Evolutionary conservation across 2,113 vertebrate species (phyloP).

Genomic region (Tauraco erythrolophus): DNA sequence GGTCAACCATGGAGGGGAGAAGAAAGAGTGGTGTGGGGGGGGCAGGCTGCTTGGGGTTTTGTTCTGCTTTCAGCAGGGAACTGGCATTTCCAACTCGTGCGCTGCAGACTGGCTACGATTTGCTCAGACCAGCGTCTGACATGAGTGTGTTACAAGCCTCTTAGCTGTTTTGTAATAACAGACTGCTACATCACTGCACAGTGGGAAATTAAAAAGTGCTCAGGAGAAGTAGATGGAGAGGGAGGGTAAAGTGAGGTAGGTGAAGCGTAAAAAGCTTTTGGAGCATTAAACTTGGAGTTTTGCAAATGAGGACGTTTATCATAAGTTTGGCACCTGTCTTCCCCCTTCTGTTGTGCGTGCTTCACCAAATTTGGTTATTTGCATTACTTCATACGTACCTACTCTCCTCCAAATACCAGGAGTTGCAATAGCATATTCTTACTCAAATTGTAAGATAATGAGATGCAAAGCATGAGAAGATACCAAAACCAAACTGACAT

Average conservation of each 20-base stretch:
- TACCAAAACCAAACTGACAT: background rate
- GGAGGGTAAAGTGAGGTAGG: background rate
- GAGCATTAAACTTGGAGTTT: background rate
- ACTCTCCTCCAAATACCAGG: background rate
- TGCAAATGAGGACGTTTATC: background rate
- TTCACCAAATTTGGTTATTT: background rate
- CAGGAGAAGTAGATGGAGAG: background rate
- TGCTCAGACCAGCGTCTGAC: background rate
- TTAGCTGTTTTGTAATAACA: constrained; percentile 34
- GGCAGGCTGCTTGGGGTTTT: background rate
- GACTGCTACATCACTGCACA: background rate
- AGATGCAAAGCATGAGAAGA: background rate
- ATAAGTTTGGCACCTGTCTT: background rate
- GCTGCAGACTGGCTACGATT: background rate
- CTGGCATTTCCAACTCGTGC: background rate
- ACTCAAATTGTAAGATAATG: background rate
- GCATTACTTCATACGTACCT: background rate
- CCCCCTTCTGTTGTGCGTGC: background rate
- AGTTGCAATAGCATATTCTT: background rate
- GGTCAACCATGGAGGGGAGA: background rate
- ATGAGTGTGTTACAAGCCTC: background rate
- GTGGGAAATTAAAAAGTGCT: constrained; percentile 28
- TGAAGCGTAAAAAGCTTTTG: constrained; percentile 23
- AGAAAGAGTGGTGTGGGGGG: fast-evolving
- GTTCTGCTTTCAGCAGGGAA: background rate